Evolutionary conservation across 2,888 invertebrate genomes (phyloP), one percentile per base, ranked within the genome.

Genomic region (Leptinotarsa haldemani): DNA sequence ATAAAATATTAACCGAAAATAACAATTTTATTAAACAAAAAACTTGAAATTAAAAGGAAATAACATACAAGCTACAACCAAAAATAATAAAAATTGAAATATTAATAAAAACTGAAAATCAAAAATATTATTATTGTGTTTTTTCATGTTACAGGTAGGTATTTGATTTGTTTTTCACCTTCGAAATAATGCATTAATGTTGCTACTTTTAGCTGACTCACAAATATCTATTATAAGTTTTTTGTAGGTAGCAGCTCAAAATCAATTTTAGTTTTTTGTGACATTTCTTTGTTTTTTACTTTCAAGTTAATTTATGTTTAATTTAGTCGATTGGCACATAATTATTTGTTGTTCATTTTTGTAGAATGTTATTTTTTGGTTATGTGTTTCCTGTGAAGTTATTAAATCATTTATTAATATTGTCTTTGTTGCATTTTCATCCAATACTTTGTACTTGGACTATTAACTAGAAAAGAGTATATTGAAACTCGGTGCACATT

Each of bases 71-170:
- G n/a, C n/a, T n/a, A n/a, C n/a, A n/a, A n/a, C n/a, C n/a, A n/a
- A n/a, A n/a, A n/a, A n/a, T n/a, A n/a, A n/a, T n/a, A n/a, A n/a
- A n/a, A n/a, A n/a, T n/a, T n/a, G n/a, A n/a, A n/a, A n/a, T n/a
- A n/a, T n/a, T n/a, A n/a, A n/a, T n/a, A n/a, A n/a, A n/a, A n/a
- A n/a, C n/a, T n/a, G n/a, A n/a, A n/a, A n/a, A n/a, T n/a, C n/a
- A n/a, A n/a, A n/a, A n/a, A n/a, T n/a, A n/a, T n/a, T n/a, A n/a
- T n/a, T n/a, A n/a, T n/a, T n/a, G n/a, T 40, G 16, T 46, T 64
- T 64, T n/a, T 64, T 64, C 64, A 16, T 30, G n/a, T 64, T 40
- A 46, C 46, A 40, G 40, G n/a, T 40, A 64, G 30, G 16, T n/a
- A n/a, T 64, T 64, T 40, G 22, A n/a, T 64, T 46, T 46, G 40